Evolutionary conservation across 2,888 invertebrate species (phyloP), one percentile per base, ranked within the genome.

Genomic region (Ctenicera cuprea): DNA sequence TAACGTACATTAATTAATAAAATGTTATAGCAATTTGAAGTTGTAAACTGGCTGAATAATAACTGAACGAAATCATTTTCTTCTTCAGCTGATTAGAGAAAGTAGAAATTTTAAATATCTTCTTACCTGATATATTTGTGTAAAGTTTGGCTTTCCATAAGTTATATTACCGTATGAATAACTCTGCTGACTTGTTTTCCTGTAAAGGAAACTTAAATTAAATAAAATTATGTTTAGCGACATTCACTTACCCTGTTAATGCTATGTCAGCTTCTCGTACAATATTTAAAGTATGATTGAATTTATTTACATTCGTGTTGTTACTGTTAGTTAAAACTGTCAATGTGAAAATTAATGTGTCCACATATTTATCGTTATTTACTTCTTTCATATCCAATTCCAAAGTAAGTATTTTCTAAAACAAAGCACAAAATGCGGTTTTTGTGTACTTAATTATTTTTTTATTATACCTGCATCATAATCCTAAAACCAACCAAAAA

Each of bases 191-290:
- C 81, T 82, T 0, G 85, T 83, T 82, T 86, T 86, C 50, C 87
- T 88, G 71, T 20, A 62, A 73, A 61, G 12, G 18, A 38, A 48
- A 37, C 7, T n/a, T 7, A 14, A 57, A 12, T 37, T 26, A 26
- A 26, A 26, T 5, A 26, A 26, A 26, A 26, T 8, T 54, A 30
- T 18, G 8, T 26, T 33, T 7, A 57, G 3, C 16, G 16, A 18
- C 3, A 45, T 30, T 18, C 57, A 81, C 80, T 80, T 80, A 88
- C 88, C 88, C 88, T 50, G 82, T 83, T 20, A 88, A 83, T 16
- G 80, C 80, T 41, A 88, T 80, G 71, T 86, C 85, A 16, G 85
- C 85, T 62, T 86, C 85, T 18, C 83, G 79, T 16, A 77, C 82
- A 38, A 87, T 80, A 7, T 82, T 77, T 22, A 88, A 77, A 8